Evolutionary conservation across 2,113 vertebrate species (phyloP), one percentile per base, ranked within the genome.

Genomic region (Rhinopomastus cyanomelas): DNA sequence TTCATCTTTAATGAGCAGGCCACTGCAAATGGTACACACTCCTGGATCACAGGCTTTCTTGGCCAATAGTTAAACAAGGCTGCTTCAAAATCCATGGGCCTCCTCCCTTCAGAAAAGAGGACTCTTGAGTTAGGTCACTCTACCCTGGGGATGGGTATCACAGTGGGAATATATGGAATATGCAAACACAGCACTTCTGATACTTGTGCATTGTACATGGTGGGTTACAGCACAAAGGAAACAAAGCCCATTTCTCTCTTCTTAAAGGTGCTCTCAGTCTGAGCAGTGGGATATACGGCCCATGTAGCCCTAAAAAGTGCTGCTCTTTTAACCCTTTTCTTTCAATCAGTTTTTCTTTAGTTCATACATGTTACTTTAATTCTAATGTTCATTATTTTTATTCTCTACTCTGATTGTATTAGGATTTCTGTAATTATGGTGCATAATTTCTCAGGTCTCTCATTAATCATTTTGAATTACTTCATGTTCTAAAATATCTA

Each of bases 1-100:
- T 79, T 69, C 61, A 18, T 27, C 61, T 65, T 84, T 79, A 88
- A 85, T 68, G 65, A 92, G 32, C 30, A 75, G 39, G 30, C 19
- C 57, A 74, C 79, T 83, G 37, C n/a, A 88, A 88, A 64, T 4
- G 11, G 30, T 87, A 93, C 22, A 65, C 18, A 8, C 1, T 7
- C 25, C n/a, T 88, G 56, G 71, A 56, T 27, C 2, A 6, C n/a
- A 49, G 77, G 7, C n/a, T 77, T 84, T 65, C 89, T 79, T 68
- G 81, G 25, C 36, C 64, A 66, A 21, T 19, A 53, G 25, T 69
- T 59, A 72, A 81, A 55, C 17, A 55, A 61, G 29, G 9, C 34
- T 53, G 25, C 61, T 85, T 55, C 65, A 78, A 90, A 89, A 68
- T 57, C 51, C 20, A 23, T 25, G 16, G 44, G 5, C 6, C 18